These are phyloP conservation scores for Centroberyx gerrardi DNA, from an alignment of 2,797 vertebrate genomes.

Conservation along the genomic window DNA sequence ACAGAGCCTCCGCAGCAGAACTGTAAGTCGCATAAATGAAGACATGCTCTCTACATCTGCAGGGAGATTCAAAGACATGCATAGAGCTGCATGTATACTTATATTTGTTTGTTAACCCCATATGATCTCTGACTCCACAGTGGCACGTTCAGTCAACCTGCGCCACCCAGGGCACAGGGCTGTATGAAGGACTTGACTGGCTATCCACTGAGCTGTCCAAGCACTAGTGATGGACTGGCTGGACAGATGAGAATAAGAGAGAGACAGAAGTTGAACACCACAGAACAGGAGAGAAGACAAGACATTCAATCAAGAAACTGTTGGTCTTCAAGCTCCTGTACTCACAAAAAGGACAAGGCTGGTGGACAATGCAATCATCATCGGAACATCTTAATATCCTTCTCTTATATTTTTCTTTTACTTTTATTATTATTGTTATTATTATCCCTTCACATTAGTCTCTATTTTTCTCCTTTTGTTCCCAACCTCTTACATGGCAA, in stretches of 20 bases:
- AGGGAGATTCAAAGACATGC: not conserved
- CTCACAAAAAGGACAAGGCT: slow-evolving; percentile 64
- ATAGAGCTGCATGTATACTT: not conserved
- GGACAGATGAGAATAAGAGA: slow-evolving; percentile 36
- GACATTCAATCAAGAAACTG: slow-evolving; percentile 68
- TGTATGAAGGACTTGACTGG: slow-evolving; percentile 94
- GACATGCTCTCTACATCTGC: not conserved
- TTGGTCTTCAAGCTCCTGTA: slow-evolving; percentile 57
- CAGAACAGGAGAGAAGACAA: slow-evolving; percentile 53
- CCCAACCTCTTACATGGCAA: slow-evolving; percentile 16
- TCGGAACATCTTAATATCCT: slow-evolving; percentile 56
- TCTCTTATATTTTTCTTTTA: slow-evolving; percentile 31
- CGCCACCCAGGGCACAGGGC: slow-evolving; percentile 90
- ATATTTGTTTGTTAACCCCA: not conserved
- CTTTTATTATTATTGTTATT: slow-evolving; percentile 53
- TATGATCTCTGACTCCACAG: slow-evolving; percentile 73
- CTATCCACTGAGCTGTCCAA: slow-evolving; percentile 89
- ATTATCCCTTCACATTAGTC: slow-evolving; percentile 41
- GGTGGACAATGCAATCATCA: slow-evolving; percentile 66
- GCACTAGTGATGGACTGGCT: slow-evolving; percentile 70
- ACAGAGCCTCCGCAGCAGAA: slow-evolving; percentile 85
- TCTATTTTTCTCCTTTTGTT: slow-evolving; percentile 43
- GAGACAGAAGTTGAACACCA: slow-evolving; percentile 47
- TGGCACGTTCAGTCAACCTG: slow-evolving; percentile 92
- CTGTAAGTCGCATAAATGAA: slow-evolving; percentile 78